These are phyloP conservation scores for Cottoperca gobio DNA, from an alignment of 2,797 vertebrate genomes.

Conservation along the genomic window DNA sequence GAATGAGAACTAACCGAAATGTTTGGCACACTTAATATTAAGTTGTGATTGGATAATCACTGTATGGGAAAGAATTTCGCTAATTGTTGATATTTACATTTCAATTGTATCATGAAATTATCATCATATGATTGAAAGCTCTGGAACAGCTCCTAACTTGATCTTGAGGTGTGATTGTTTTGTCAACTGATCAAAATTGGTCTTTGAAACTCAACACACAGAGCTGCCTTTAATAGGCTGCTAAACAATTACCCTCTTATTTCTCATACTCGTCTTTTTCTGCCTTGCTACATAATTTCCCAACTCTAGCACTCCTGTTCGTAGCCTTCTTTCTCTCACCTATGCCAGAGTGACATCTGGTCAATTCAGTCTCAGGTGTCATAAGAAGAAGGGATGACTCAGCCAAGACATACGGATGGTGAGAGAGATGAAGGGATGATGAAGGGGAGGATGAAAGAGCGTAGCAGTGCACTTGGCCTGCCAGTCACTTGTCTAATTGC, in stretches of 20 bases:
- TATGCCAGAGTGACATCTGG: conserved; percentile 53
- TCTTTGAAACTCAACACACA: not conserved
- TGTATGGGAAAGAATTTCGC: not conserved
- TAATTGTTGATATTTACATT: not conserved
- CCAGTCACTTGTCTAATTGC: conserved; percentile 73
- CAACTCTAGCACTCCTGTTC: not conserved
- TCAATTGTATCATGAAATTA: not conserved
- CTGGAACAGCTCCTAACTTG: not conserved
- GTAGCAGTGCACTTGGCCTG: conserved; percentile 48
- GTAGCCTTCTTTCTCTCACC: not conserved
- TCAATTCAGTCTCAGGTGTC: conserved; percentile 57
- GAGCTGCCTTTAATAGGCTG: not conserved
- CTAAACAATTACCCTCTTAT: not conserved
- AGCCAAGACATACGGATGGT: conserved; percentile 41
- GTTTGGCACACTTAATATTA: not conserved
- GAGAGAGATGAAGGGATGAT: conserved; percentile 55
- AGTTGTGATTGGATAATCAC: not conserved
- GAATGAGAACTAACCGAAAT: not conserved
- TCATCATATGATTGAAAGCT: not conserved
- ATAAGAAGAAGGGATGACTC: conserved; percentile 68
- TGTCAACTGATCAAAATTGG: not conserved
- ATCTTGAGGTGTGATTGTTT: not conserved
- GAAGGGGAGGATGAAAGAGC: conserved; percentile 59
- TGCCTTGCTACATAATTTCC: not conserved
- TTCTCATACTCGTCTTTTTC: not conserved